phyloP scores from a whole-genome alignment of 2,797 vertebrate species.

The Hafferia zeledoni region DNA sequence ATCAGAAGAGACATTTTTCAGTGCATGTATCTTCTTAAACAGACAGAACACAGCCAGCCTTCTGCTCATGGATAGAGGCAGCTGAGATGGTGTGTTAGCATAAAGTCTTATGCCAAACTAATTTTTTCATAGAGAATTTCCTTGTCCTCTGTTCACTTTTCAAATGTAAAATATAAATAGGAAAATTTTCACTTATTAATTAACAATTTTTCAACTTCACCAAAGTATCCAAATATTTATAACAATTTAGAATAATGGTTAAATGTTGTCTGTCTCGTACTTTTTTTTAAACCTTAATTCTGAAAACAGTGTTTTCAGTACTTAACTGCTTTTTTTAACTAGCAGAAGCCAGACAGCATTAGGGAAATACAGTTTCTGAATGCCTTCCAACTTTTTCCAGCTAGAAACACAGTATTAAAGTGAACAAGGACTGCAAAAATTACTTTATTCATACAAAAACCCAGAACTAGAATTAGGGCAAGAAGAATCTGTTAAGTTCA shows the following conservation, averaged over 20 bases:
- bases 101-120: neutral
- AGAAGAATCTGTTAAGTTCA: neutral
- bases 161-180: neutral
- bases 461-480: neutral
- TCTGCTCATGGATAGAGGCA: neutral
- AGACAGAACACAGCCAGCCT: neutral
- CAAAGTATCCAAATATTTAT: neutral
- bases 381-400: neutral
- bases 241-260: neutral
- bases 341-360: neutral
- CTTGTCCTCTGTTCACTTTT: neutral
- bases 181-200: neutral
- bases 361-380: neutral
- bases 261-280: neutral
- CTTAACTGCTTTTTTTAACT: neutral
- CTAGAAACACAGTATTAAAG: neutral
- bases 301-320: neutral
- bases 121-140: neutral
- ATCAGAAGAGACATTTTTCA: neutral
- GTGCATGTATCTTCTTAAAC: neutral
- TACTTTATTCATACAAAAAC: neutral
- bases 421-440: neutral
- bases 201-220: neutral
- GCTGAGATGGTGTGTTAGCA: neutral
- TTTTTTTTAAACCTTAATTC: neutral